Evolutionary conservation across 2,888 invertebrate species (phyloP), one percentile per base, ranked within the genome.

Genomic region (Monopis laevigella): DNA sequence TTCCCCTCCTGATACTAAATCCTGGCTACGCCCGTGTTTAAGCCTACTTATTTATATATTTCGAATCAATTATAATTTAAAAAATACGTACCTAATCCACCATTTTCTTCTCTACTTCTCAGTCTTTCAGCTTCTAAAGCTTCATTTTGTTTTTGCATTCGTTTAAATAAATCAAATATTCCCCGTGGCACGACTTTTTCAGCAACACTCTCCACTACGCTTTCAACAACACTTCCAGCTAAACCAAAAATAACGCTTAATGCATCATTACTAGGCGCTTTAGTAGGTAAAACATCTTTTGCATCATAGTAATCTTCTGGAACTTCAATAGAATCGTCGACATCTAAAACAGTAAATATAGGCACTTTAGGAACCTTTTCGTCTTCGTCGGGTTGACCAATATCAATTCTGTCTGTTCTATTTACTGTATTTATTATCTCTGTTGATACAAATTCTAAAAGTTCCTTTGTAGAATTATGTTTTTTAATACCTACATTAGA

Each of bases 91-190:
- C 82, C 81, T 27, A 82, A 50, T 8, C 82, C 81, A 1, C 82
- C 81, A 53, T 82, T 82, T 46, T 82, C 82, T 48, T 82, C 81
- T 13, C 70, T 61, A 48, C 82, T 81, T 45, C 82, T 63, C 29
- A 82, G 50, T 24, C 64, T 66, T 48, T 81, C 74, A 0, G 73
- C 71, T 52, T 82, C 82, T 40, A 82, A 46, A 5, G 73, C 72
- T 46, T 78, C 77, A 41, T 56, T 80, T 48, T 82, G 82, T 39
- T 56, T 62, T 54, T 82, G 82, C 71, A 82, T 77, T 41, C 82
- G 58, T 45, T 64, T 73, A 40, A 80, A 73, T 29, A 82, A 46
- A 45, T 81, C 80, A 44, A 59, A 70, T 1, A 82, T 55, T 5
- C 73, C 64, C 46, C 78, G 73, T 0, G 82, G 82, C 1, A 82